Evolutionary conservation across 2,797 vertebrate genomes (phyloP).

Genomic region (Megaceryle alcyon): DNA sequence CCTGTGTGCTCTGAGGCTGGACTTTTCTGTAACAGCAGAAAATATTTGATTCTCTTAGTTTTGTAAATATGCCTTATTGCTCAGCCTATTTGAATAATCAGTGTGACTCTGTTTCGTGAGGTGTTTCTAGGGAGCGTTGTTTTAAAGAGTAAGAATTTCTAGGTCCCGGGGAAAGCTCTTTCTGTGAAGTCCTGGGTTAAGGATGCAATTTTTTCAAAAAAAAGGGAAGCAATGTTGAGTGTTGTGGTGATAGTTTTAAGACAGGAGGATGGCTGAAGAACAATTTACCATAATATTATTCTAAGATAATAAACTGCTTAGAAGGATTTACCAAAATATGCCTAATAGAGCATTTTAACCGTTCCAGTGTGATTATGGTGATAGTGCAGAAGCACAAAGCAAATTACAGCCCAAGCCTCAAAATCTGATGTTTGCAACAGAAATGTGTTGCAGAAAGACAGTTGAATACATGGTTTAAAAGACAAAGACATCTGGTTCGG

Average conservation of each 20-base stretch:
- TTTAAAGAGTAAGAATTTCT: background rate
- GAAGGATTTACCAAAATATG: background rate
- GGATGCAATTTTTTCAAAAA: background rate
- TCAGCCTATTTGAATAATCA: background rate
- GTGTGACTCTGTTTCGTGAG: background rate
- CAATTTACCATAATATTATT: background rate
- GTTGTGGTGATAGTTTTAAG: background rate
- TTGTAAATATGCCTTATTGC: background rate
- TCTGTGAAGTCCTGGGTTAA: background rate
- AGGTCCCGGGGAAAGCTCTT: background rate
- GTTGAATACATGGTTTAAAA: background rate
- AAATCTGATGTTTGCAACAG: background rate
- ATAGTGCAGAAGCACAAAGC: background rate
- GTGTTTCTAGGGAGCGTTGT: background rate
- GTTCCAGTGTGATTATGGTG: background rate
- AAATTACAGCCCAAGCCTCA: background rate
- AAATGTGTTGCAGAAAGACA: background rate
- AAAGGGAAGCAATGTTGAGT: background rate
- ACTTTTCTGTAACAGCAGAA: background rate
- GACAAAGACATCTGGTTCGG: background rate
- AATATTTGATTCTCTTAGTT: background rate
- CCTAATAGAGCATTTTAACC: background rate
- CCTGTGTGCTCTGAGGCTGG: background rate
- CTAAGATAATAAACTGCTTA: background rate
- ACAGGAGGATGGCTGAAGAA: background rate